Evolutionary conservation across 2,113 vertebrate genomes (phyloP).

Genomic region (Holacanthus passer): DNA sequence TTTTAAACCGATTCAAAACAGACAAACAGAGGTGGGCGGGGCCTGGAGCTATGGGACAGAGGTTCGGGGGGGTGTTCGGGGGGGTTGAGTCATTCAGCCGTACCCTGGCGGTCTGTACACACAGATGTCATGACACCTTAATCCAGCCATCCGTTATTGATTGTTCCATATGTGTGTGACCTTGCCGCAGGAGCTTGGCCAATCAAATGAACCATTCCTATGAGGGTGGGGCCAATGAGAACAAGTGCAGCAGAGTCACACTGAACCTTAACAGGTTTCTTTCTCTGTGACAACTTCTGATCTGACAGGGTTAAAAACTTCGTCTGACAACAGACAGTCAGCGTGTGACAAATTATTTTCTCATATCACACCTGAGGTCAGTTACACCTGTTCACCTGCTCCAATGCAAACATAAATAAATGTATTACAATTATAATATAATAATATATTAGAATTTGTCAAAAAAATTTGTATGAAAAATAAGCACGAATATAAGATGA

Average conservation of each 20-base stretch:
- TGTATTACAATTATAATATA: no score
- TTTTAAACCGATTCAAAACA: neutral
- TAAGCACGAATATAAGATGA: no score
- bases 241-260: conserved; percentile 5
- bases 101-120: conserved; percentile 68
- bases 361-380: neutral
- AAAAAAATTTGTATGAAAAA: no score
- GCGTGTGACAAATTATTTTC: neutral
- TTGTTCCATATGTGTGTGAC: conserved; percentile 80
- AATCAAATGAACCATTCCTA: conserved; percentile 73
- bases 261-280: conserved; percentile 16
- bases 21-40: neutral
- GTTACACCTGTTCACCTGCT: neutral
- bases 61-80: neutral
- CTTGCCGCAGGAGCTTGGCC: conserved; percentile 79
- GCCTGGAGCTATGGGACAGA: neutral
- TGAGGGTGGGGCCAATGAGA: conserved; percentile 49
- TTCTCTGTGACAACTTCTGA: conserved; percentile 21
- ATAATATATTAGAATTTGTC: no score
- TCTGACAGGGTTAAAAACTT: neutral
- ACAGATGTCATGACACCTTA: conserved; percentile 82
- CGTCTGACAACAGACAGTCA: neutral
- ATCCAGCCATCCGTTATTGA: conserved; percentile 83
- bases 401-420: no score
- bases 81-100: conserved; percentile 68